Percentiles rank a stretch among this genome's conserved stretches.
Evolutionary conservation across 2,113 vertebrate genomes (phyloP).

Genomic region (Varanus komodoensis): DNA sequence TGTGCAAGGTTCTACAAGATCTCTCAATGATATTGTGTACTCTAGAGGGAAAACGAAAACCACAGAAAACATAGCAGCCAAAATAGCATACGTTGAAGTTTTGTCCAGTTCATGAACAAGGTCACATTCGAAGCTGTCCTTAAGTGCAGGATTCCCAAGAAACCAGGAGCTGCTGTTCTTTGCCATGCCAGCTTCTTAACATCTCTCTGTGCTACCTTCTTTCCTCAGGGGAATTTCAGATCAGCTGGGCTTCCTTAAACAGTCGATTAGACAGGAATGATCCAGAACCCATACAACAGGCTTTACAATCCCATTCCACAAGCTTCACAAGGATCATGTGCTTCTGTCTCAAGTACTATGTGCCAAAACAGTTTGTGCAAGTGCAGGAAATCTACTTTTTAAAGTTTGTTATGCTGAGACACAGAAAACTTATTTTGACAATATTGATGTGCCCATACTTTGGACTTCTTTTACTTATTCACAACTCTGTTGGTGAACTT

Average conservation of each 20-base stretch:
- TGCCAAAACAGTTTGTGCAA: background rate
- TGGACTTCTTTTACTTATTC: background rate
- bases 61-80: background rate
- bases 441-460: background rate
- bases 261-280: slow-evolving; percentile 26
- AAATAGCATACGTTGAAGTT: background rate
- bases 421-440: background rate
- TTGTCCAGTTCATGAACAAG: background rate
- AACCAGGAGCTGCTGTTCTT: slow-evolving; percentile 1
- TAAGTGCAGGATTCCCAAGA: slow-evolving; percentile 18
- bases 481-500: background rate
- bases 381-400: rapidly evolving
- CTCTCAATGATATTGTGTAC: rapidly evolving
- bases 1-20: background rate
- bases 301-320: background rate
- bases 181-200: background rate
- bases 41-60: background rate
- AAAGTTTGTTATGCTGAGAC: background rate
- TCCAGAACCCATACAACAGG: slow-evolving; percentile 17
- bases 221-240: slow-evolving; percentile 9
- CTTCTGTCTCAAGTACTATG: background rate
- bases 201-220: background rate
- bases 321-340: background rate
- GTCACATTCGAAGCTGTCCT: slow-evolving; percentile 3
- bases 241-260: slow-evolving; percentile 24